Percentiles rank a stretch among this genome's conserved stretches.
phyloP scores from a whole-genome alignment of 2,113 vertebrate species.

The Alethe diademata region DNA sequence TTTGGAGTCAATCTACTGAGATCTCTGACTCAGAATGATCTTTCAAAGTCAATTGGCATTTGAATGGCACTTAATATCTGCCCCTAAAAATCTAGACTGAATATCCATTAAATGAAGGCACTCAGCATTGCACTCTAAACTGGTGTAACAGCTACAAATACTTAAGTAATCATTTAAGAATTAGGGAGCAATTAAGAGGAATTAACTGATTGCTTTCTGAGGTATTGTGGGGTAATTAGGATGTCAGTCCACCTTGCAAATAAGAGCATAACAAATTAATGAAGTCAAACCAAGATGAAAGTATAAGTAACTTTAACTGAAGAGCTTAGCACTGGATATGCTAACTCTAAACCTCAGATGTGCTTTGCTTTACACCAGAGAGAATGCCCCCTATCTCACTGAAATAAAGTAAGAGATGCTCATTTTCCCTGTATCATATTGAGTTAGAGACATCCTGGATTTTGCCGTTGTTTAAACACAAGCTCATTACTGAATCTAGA shows the following conservation, averaged over 20 bases:
- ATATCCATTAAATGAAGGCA: background rate
- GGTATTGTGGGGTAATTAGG: background rate
- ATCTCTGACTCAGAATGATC: conserved; percentile 34
- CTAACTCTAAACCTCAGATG: background rate
- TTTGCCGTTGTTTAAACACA: background rate
- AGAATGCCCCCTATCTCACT: background rate
- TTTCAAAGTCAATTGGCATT: conserved; percentile 59
- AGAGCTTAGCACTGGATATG: background rate
- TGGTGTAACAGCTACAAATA: background rate
- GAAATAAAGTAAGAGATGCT: background rate
- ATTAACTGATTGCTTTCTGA: background rate
- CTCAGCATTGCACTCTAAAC: background rate
- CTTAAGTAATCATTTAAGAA: background rate
- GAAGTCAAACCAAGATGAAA: background rate
- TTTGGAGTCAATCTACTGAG: conserved; percentile 41
- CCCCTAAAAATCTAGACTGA: conserved; percentile 23
- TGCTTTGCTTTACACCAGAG: background rate
- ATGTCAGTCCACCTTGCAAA: background rate
- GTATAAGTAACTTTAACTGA: background rate
- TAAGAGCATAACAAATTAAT: background rate
- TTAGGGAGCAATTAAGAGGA: background rate
- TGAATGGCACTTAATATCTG: conserved; percentile 26
- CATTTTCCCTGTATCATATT: background rate
- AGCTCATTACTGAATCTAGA: background rate
- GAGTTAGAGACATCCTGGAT: background rate